Conservation (phyloP, 2,888 invertebrate genomes). For the Conops quadrifasciatus region DNA sequence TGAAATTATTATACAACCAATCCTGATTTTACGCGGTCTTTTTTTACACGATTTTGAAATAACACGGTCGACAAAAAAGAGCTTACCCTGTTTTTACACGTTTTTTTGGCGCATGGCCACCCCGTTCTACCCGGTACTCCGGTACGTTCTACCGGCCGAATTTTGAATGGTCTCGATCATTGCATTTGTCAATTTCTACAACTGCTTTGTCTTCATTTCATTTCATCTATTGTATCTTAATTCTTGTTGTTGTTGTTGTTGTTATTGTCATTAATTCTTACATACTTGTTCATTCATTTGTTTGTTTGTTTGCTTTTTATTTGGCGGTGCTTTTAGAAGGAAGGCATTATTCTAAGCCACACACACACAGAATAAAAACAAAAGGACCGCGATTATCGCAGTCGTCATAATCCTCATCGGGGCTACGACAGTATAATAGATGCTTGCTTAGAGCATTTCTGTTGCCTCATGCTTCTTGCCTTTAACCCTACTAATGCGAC, state of each 20-base stretch:
- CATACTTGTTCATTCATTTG: not conserved
- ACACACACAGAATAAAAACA: not conserved
- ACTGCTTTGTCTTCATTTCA: conserved; percentile 15
- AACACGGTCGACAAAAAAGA: no score
- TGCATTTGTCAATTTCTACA: not conserved
- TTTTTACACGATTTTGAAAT: no score
- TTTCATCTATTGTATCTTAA: conserved; percentile 23
- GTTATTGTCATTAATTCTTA: conserved; percentile 18
- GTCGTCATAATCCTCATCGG: not conserved
- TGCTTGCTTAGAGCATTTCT: no score
- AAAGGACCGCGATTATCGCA: not conserved
- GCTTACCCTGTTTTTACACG: no score
- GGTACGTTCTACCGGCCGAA: not conserved
- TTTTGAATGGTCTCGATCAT: not conserved
- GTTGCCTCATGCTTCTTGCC: conserved; percentile 33
- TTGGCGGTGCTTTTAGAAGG: conserved; percentile 26
- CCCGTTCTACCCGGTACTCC: not conserved
- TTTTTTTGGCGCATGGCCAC: no score
- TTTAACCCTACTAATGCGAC: no score
- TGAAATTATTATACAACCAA: no score
- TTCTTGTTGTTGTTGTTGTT: conserved; percentile 27
- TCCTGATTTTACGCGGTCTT: no score
- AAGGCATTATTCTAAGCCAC: conserved; percentile 7
- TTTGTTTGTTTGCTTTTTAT: conserved; percentile 27
- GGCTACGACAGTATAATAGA: no score